phyloP scores from a whole-genome alignment of 2,113 vertebrate species.

The Corydoras sp. region DNA sequence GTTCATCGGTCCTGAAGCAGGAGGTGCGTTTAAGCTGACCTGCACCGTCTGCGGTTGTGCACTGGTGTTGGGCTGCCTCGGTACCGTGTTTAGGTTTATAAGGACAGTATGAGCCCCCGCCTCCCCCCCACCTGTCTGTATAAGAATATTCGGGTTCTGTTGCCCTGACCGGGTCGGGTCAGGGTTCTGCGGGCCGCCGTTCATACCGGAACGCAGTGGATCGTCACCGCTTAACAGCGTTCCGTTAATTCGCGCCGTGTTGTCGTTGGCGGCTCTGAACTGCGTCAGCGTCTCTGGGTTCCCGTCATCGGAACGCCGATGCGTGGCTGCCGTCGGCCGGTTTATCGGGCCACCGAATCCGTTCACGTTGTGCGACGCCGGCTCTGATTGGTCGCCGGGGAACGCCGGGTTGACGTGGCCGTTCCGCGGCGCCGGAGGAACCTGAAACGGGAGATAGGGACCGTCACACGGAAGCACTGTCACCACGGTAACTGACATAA shows the following conservation, averaged over 20 bases:
- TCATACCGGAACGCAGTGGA: no score
- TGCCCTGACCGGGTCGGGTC: constrained; percentile 21
- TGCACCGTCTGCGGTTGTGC: no score
- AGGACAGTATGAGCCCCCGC: no score
- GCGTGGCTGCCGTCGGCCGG: neutral
- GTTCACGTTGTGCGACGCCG: constrained; percentile 40
- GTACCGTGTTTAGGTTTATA: no score
- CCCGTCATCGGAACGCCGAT: constrained; percentile 20
- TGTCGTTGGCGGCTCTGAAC: constrained; percentile 12
- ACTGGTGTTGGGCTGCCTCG: no score
- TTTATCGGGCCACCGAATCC: constrained; percentile 13
- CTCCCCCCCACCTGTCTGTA: no score
- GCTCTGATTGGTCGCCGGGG: constrained; percentile 37
- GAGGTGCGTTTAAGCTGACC: no score
- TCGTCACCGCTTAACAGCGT: no score
- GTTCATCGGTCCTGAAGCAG: neutral
- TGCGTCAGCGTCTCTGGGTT: constrained; percentile 30
- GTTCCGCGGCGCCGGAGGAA: constrained; percentile 45
- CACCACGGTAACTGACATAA: neutral
- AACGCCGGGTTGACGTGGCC: constrained; percentile 25
- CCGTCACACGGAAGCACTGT: neutral
- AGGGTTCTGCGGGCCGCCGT: no score
- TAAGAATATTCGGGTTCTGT: constrained; percentile 42
- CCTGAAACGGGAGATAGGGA: constrained; percentile 47
- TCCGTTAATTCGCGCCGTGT: constrained; percentile 10